Conservation (phyloP, 23 tunicate species). For the Ciona savignyi region DNA sequence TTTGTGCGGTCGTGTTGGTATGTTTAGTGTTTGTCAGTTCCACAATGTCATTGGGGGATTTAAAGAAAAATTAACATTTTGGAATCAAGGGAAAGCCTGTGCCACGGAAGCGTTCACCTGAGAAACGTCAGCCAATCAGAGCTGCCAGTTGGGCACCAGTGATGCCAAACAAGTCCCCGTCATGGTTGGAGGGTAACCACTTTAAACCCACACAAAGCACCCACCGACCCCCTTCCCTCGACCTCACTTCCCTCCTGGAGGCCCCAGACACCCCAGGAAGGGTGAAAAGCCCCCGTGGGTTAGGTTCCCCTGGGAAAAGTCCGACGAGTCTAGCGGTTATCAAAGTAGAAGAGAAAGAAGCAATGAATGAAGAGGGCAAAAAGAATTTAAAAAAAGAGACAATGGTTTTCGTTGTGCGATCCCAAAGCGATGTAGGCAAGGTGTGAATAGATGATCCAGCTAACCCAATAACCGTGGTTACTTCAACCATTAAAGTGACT, state of each 20-base stretch:
- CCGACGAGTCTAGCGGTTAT: slow-evolving; percentile 24
- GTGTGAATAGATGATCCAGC: background rate
- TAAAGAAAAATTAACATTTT: too few species aligned
- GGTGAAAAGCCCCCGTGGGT: background rate
- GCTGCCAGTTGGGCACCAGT: slow-evolving; percentile 25
- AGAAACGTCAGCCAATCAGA: slow-evolving; percentile 10
- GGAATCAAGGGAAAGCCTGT: slow-evolving; percentile 10
- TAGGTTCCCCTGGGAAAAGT: slow-evolving; percentile 14
- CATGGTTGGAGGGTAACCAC: slow-evolving; percentile 30
- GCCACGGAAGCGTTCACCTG: slow-evolving; percentile 33
- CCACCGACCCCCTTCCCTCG: slow-evolving; percentile 22
- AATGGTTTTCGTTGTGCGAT: slow-evolving; percentile 54
- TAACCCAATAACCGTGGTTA: too few species aligned
- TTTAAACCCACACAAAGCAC: background rate
- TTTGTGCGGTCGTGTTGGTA: too few species aligned
- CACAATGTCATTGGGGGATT: too few species aligned
- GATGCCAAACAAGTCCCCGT: slow-evolving; percentile 12
- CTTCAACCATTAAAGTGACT: too few species aligned
- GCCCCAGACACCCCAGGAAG: background rate
- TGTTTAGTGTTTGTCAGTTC: too few species aligned
- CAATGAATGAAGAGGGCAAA: slow-evolving; percentile 4
- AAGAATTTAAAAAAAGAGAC: slow-evolving; percentile 39
- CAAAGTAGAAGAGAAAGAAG: slow-evolving; percentile 13
- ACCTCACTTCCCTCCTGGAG: slow-evolving; percentile 30
- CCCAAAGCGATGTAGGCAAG: slow-evolving; percentile 39